Conservation (phyloP, 2,888 invertebrate genomes). For the Callyntrura guangdongensis region DNA sequence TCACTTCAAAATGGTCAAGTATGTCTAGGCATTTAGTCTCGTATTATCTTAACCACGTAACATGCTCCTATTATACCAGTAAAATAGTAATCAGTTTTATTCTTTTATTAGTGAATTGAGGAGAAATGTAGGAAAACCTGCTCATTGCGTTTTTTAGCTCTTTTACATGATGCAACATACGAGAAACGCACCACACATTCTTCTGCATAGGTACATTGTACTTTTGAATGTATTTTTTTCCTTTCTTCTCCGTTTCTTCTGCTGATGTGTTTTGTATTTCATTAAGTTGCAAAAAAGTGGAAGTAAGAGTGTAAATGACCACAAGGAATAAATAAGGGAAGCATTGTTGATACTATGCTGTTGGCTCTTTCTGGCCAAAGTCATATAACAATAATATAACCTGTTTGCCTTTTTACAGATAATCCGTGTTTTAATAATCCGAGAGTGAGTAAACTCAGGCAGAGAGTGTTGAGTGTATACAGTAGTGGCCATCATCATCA, state of each 20-base stretch:
- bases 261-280: too few species aligned
- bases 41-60: background rate
- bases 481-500: too few species aligned
- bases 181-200: too few species aligned
- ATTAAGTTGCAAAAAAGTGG: constrained; percentile 61
- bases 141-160: background rate
- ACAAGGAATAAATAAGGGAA: constrained; percentile 59
- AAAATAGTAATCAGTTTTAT: constrained; percentile 14
- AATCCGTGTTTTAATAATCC: constrained; percentile 43
- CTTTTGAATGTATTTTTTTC: too few species aligned
- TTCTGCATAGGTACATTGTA: constrained; percentile 26
- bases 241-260: too few species aligned
- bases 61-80: background rate
- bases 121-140: constrained; percentile 10
- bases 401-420: constrained; percentile 57
- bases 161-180: constrained; percentile 15
- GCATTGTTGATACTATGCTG: too few species aligned
- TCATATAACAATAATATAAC: constrained; percentile 73
- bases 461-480: too few species aligned
- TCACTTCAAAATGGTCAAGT: constrained; percentile 32
- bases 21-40: constrained; percentile 21
- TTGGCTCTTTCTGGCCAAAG: constrained; percentile 52
- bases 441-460: constrained; percentile 20
- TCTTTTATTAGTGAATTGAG: constrained; percentile 4
- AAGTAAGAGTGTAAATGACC: constrained; percentile 65